A percentile compares a stretch with the other conserved stretches of the same genome.
phyloP scores from a whole-genome alignment of 1,140 invertebrate species.

The Trichogramma pretiosum region DNA sequence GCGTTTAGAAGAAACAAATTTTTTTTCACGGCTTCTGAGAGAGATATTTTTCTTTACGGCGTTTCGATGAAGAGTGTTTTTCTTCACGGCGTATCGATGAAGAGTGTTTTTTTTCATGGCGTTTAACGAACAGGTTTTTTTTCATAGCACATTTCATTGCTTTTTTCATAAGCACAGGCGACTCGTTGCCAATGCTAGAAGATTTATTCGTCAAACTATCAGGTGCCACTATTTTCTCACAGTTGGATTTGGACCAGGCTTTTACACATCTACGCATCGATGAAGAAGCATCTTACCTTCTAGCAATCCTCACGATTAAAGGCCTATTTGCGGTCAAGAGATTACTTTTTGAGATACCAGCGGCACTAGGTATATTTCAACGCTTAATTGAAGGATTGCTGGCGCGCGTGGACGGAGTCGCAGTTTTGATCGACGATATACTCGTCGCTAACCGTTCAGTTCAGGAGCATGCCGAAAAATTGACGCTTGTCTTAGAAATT shows the following conservation, averaged over 20 bases:
- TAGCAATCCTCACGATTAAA: slow-evolving; percentile 32
- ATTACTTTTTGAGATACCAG: slow-evolving; percentile 42
- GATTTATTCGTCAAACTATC: slow-evolving; percentile 32
- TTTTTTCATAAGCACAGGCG: too few species aligned
- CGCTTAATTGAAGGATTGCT: slow-evolving; percentile 29
- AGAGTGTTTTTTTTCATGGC: too few species aligned
- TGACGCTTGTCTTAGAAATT: slow-evolving; percentile 4
- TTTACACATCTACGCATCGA: slow-evolving; percentile 29
- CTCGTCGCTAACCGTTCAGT: slow-evolving; percentile 22
- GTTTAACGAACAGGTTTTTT: too few species aligned
- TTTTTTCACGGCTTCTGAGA: too few species aligned
- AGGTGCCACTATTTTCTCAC: slow-evolving; percentile 27
- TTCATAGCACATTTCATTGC: too few species aligned
- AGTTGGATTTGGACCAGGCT: slow-evolving; percentile 16
- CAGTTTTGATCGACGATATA: slow-evolving; percentile 33
- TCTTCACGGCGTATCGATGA: too few species aligned
- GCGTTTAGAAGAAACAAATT: too few species aligned
- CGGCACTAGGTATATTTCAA: slow-evolving; percentile 40
- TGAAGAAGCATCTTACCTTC: slow-evolving; percentile 24
- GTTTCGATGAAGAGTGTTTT: too few species aligned
- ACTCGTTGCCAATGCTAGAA: slow-evolving; percentile 28
- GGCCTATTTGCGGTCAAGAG: slow-evolving; percentile 43
- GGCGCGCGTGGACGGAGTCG: slow-evolving; percentile 25
- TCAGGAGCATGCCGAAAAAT: slow-evolving; percentile 18
- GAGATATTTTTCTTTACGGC: too few species aligned